Evolutionary conservation across 2,113 vertebrate species (phyloP).

Genomic region (Tylochromis polylepis): DNA sequence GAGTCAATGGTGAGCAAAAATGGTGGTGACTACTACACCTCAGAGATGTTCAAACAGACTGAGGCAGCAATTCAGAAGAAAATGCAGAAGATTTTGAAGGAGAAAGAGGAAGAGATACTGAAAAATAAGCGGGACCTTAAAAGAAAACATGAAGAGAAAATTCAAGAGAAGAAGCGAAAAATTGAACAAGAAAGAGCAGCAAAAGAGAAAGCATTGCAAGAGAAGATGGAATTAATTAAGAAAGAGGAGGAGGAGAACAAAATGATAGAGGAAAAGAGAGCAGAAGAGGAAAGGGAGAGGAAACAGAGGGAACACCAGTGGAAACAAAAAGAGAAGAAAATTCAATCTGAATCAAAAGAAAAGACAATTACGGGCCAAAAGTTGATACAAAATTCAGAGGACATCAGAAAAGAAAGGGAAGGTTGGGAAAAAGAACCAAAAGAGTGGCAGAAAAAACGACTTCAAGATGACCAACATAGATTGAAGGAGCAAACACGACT

Average conservation of each 20-base stretch:
- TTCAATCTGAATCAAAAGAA: not conserved
- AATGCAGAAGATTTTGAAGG: not conserved
- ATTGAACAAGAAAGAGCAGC: not conserved
- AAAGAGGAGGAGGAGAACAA: not conserved
- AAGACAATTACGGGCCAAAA: not conserved
- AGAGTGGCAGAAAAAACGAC: not conserved
- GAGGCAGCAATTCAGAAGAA: not conserved
- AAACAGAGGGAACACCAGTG: not conserved
- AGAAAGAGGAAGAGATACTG: conserved; percentile 1
- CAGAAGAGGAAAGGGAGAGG: not conserved
- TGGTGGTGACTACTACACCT: not conserved
- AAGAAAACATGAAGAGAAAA: not conserved
- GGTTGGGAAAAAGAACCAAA: not conserved
- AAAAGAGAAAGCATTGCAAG: not conserved
- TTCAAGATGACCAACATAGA: not conserved
- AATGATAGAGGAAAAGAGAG: not conserved
- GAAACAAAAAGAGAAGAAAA: not conserved
- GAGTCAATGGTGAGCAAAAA: conserved; percentile 17
- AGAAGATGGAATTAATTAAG: not conserved
- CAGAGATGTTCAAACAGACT: not conserved
- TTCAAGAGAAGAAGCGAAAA: not conserved
- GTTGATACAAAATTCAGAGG: too few species aligned
- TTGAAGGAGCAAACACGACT: not conserved
- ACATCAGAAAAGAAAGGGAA: not conserved
- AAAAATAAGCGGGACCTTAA: not conserved